Conservation (phyloP, 2,113 vertebrate species). For the Phrynocephalus versicolor region DNA sequence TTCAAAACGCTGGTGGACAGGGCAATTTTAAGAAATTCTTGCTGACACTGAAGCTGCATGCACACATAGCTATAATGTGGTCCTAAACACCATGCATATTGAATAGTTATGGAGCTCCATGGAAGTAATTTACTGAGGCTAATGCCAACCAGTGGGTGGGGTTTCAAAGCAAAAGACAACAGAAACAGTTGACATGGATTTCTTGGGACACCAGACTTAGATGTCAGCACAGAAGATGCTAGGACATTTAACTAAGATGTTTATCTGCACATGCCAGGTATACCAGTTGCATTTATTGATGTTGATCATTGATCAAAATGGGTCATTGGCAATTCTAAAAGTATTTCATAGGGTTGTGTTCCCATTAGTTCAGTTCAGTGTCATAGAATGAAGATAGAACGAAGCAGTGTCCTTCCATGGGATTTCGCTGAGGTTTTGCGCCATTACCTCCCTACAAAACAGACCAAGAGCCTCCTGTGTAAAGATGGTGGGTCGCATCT, state of each 20-base stretch:
- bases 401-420: not conserved
- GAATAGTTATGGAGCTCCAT: not conserved
- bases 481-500: not conserved
- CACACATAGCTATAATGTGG: not conserved
- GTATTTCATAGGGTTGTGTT: not conserved
- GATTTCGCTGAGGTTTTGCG: not conserved
- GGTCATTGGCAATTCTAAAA: not conserved
- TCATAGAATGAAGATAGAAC: not conserved
- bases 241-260: not conserved
- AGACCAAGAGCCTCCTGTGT: not conserved
- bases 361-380: not conserved
- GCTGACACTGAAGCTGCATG: not conserved
- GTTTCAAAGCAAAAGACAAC: not conserved
- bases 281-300: not conserved
- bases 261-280: not conserved
- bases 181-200: not conserved
- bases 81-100: constrained; percentile 1
- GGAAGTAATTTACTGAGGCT: constrained; percentile 1
- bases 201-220: not conserved
- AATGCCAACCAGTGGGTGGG: not conserved
- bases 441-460: not conserved
- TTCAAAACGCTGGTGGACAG: constrained; percentile 22
- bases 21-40: constrained; percentile 32
- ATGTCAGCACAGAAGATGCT: not conserved
- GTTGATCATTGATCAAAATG: not conserved